Base-by-base conservation (phyloP, 2,888 invertebrate genomes). In the Pycnomerus fuliginosus region DNA sequence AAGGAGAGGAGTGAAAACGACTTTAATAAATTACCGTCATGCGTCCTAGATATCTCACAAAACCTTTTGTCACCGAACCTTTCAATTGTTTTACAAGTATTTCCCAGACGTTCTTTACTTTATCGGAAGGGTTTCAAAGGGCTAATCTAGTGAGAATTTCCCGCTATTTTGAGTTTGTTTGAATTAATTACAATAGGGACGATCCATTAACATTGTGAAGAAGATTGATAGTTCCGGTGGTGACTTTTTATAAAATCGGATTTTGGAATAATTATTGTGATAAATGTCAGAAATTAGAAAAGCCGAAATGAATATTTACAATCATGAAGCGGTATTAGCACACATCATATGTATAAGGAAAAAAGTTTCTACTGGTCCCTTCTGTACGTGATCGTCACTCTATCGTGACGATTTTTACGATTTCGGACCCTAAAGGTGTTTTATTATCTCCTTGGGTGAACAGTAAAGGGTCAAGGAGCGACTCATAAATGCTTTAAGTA, bases 21-120 rank as follows among this genome's bases (percentile, higher is more conserved):
- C 41, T 32, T 48, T 39, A 43, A 46, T 49, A 43, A 48, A 49
- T 49, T 46, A 46, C 37, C 20, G 30, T n/a, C n/a, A n/a, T 38
- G 44, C 44, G 41, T 44, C 41, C 46, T 44, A 44, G 46, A 44
- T 52, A 44, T 41, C 41, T 42, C 46, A 46, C 38, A 49, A 52
- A 52, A 46, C 49, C 42, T 44, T 52, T 47, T 49, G 47, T 52
- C 49, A 47, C 39, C 30, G 30, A 35, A 31, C 25, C 36, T 42
- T 39, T 44, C 41, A 52, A 42, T 44, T 52, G 47, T 44, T 44
- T 47, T 44, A 46, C 44, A 49, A 51, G 48, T 51, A 51, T 48
- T 48, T 48, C 38, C 33, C 45, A 38, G 30, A 48, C 39, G 45
- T 51, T 42, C 42, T 47, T 51, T 35, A 50, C 42, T 50, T 44